phyloP scores from a whole-genome alignment of 1,140 invertebrate genomes.

The Drosophila navojoa region DNA sequence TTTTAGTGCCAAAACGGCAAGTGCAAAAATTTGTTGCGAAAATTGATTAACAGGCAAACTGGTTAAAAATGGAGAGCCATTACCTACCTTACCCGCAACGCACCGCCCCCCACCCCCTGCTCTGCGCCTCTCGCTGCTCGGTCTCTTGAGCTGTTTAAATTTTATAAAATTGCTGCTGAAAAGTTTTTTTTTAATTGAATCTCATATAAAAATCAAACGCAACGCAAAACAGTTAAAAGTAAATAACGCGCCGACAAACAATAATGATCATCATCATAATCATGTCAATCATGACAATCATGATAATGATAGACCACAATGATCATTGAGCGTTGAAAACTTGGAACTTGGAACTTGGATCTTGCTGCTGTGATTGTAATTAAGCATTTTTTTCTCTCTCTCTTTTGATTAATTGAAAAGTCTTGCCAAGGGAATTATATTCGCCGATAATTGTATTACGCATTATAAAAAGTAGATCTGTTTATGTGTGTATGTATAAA shows the following conservation, averaged over 20 bases:
- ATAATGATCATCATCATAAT: slow-evolving; percentile 33
- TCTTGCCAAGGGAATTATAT: slow-evolving; percentile 10
- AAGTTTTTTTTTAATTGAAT: slow-evolving; percentile 72
- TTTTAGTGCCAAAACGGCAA: slow-evolving; percentile 66
- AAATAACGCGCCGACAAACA: slow-evolving; percentile 48
- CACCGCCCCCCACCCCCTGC: background rate
- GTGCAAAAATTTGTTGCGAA: slow-evolving; percentile 80
- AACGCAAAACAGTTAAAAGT: slow-evolving; percentile 41
- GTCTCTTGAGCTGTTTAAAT: slow-evolving; percentile 32
- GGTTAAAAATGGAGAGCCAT: slow-evolving; percentile 46
- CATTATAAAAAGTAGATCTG: too few relatives aligned
- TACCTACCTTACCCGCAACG: background rate
- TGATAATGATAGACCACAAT: background rate
- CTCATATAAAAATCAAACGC: slow-evolving; percentile 54
- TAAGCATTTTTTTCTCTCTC: background rate
- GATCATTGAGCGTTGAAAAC: slow-evolving; percentile 44
- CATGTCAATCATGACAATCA: slow-evolving; percentile 33
- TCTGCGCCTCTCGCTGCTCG: background rate
- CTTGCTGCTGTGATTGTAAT: too few relatives aligned
- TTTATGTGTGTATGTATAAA: too few relatives aligned
- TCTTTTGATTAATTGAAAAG: slow-evolving; percentile 6
- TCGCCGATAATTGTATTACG: too few relatives aligned
- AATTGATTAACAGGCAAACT: slow-evolving; percentile 79
- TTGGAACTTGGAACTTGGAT: slow-evolving; percentile 1
- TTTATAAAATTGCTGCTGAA: slow-evolving; percentile 67